Evolutionary conservation across 2,113 vertebrate species (phyloP).

Genomic region (Argyrosomus japonicus): DNA sequence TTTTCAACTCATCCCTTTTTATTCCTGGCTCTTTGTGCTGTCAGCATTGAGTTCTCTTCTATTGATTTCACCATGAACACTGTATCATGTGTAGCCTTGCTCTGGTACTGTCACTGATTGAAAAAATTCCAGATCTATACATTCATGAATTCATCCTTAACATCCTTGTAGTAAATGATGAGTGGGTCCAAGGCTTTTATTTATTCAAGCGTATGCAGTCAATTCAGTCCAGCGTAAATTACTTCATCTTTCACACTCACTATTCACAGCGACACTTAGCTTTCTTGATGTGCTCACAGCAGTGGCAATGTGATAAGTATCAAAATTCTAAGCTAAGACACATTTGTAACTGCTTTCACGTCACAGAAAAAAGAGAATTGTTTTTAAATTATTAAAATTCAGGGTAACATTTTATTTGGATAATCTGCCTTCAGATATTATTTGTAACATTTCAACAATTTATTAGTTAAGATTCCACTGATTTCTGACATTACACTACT

Average conservation of each 20-base stretch:
- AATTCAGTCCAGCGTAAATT: conserved; percentile 30
- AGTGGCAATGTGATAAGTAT: conserved; percentile 2
- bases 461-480: too few relatives aligned
- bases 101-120: background rate
- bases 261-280: conserved; percentile 21
- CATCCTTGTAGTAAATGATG: background rate
- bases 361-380: conserved; percentile 15
- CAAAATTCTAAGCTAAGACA: conserved; percentile 24
- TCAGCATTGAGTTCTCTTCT: background rate
- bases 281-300: conserved; percentile 28
- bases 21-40: background rate
- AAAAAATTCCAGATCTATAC: conserved; percentile 3
- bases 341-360: conserved; percentile 55
- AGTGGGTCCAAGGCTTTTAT: background rate
- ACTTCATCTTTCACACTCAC: conserved; percentile 24
- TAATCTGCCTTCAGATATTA: too few relatives aligned
- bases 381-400: too few relatives aligned
- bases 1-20: conserved; percentile 18
- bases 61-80: conserved; percentile 13
- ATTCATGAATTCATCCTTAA: conserved; percentile 11
- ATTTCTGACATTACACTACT: too few relatives aligned
- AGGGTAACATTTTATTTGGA: too few relatives aligned
- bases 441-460: too few relatives aligned
- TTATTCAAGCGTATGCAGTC: conserved; percentile 25
- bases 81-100: background rate